Evolutionary conservation across 2,797 vertebrate genomes (phyloP), one percentile per base, ranked within the genome.

Genomic region (Rhynchotus rufescens): DNA sequence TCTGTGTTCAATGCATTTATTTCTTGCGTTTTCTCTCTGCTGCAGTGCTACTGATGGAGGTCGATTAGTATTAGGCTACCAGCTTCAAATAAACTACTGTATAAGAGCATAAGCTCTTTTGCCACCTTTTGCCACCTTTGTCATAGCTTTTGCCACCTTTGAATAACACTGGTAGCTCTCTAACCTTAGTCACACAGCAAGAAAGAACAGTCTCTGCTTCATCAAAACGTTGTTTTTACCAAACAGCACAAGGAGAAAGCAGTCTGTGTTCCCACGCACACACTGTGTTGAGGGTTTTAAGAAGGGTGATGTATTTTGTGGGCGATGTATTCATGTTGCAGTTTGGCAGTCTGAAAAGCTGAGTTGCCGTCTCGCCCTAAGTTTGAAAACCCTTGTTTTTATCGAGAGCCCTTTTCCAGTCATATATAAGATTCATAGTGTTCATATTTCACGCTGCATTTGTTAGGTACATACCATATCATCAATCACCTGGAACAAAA

Each of bases 401-500:
- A 68, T 20, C 0, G 1, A 72, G 68, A 82, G 16, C 21, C 57
- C 88, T 32, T 12, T 92, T 84, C 45, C 49, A 89, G 49, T 11
- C 12, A 2, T 54, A 26, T 15, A 9, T 17, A 79, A 60, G 61
- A 77, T 71, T 84, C 75, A 57, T 5, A 40, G 72, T 5, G 59
- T 81, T 93, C 88, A 59, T 78, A 86, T 77, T 88, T 92, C 71
- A 81, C 5, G 9, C 61, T 84, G 56, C 16, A 79, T 89, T 95
- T 92, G 86, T 71, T 88, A 94, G 75, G 86, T 90, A 59, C 61
- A 57, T 87, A 51, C 76, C 59, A 64, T 67, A 59, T 16, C 26
- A 86, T 91, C 91, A 95, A 88, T 95, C 86, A 90, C 72, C 65
- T 88, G 79, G 77, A 92, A 84, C 59, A 92, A 75, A 91, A 93